Base-by-base conservation (phyloP, 2,797 vertebrate genomes). In the Acrossocheilus wenchowensis region DNA sequence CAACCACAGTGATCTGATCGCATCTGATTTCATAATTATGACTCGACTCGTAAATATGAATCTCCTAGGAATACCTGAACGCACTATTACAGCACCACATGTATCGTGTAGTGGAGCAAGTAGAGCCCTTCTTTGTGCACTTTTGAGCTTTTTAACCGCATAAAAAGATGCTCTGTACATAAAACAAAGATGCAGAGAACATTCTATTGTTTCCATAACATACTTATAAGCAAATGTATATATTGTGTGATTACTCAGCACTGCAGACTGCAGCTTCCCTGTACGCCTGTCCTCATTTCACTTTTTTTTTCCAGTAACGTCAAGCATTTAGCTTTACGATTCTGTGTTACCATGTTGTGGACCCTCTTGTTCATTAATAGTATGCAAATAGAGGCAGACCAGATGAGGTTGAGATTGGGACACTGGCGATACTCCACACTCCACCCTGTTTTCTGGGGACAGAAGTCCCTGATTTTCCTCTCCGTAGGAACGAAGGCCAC, bases 311-410 rank as follows among this genome's bases (percentile, higher is more conserved):
- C 52, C 45, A 39, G 64, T 34, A 34, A 14, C 30, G 45, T 10
- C 57, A 45, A 64, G 50, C 6, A 14, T 77, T 95, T 92, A 95
- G 87, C 92, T 93, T 82, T 94, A 93, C 0, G 92, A 92, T 81
- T 95, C 95, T 17, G 91, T 92, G 92, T 93, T 95, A 92, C 90
- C 93, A 90, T 96, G 95, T 91, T 95, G 95, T 7, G 95, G 94
- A 19, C 95, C 97, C 91, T 98, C 98, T 93, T 97, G 98, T 94
- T 99, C 97, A 0, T 95, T 97, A 94, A 98, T 97, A 91, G 97
- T 98, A 90, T 98, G 97, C 90, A 99, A 95, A 91, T 97, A 94
- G 74, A 99, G 95, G 91, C 96, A 97, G 14, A 95, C 92, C 0
- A 97, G 94, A 86, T 94, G 94, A 11, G 94, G 93, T 11, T 95